These are phyloP conservation scores for Eristalis intricaria DNA, from an alignment of 2,888 invertebrate genomes.

Conservation along the genomic window DNA sequence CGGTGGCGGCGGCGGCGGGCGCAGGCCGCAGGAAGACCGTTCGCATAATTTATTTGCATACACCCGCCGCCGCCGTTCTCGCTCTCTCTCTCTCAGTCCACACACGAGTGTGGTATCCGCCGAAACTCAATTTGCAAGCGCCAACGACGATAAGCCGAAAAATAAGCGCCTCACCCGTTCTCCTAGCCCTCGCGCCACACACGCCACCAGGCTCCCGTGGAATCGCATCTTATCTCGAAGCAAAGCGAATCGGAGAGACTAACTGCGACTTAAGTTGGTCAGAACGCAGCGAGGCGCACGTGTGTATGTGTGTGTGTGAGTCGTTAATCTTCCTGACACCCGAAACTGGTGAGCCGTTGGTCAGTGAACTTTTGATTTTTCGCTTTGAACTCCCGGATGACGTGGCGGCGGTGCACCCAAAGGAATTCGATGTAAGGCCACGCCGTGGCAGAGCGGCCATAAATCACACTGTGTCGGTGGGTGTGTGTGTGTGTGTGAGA, in stretches of 20 bases:
- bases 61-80: slow-evolving; percentile 10
- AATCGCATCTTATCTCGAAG: slow-evolving; percentile 1
- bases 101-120: slow-evolving; percentile 11
- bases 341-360: slow-evolving; percentile 45
- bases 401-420: slow-evolving; percentile 41
- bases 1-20: neutral
- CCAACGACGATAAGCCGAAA: slow-evolving; percentile 1
- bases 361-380: slow-evolving; percentile 50
- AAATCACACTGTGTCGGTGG: slow-evolving; percentile 16
- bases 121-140: slow-evolving; percentile 32
- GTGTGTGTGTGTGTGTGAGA: neutral
- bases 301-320: neutral
- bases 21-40: neutral
- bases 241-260: neutral
- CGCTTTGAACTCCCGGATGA: slow-evolving; percentile 7
- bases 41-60: slow-evolving; percentile 33
- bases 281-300: slow-evolving; percentile 11
- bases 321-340: slow-evolving; percentile 46
- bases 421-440: slow-evolving; percentile 17
- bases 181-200: neutral
- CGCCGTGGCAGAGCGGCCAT: slow-evolving; percentile 1
- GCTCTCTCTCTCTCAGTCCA: slow-evolving; percentile 31
- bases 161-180: neutral
- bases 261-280: slow-evolving; percentile 6
- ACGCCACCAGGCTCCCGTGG: neutral